Evolutionary conservation across 2,888 invertebrate genomes (phyloP).

Genomic region (Isoperla grammatica): DNA sequence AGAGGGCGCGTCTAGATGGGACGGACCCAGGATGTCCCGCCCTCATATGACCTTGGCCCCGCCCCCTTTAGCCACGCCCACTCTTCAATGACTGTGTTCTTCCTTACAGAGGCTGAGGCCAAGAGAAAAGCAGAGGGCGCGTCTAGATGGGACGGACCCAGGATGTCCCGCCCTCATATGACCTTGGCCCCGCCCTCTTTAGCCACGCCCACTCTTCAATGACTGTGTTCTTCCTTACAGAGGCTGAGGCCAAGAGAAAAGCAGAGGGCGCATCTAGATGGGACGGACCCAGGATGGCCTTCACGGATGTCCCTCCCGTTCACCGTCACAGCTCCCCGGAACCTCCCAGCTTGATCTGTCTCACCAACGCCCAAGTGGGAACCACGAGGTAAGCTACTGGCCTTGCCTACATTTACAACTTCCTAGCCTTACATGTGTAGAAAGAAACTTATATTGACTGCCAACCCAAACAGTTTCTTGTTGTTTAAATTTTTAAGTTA

Average conservation of each 20-base stretch:
- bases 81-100: too few relatives aligned
- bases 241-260: not conserved
- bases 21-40: constrained; percentile 38
- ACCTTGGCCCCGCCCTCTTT: constrained; percentile 34
- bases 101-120: too few relatives aligned
- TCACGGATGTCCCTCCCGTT: constrained; percentile 41
- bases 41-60: constrained; percentile 38
- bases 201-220: not conserved
- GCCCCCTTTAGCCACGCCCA: not conserved
- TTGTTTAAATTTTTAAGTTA: too few relatives aligned
- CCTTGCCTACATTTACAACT: too few relatives aligned
- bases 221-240: too few relatives aligned
- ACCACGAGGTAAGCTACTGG: too few relatives aligned
- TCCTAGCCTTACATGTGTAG: too few relatives aligned
- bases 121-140: not conserved
- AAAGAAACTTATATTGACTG: too few relatives aligned
- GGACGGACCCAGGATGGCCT: constrained; percentile 38
- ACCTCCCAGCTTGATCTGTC: constrained; percentile 18
- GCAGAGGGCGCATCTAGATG: constrained; percentile 5
- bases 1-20: constrained; percentile 9
- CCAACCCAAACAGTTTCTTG: too few relatives aligned
- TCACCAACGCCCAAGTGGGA: not conserved
- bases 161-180: constrained; percentile 37
- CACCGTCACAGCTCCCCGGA: constrained; percentile 25
- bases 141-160: constrained; percentile 15